Conservation (phyloP, 2,113 vertebrate species). For the Campylomormyrus tamandua region DNA sequence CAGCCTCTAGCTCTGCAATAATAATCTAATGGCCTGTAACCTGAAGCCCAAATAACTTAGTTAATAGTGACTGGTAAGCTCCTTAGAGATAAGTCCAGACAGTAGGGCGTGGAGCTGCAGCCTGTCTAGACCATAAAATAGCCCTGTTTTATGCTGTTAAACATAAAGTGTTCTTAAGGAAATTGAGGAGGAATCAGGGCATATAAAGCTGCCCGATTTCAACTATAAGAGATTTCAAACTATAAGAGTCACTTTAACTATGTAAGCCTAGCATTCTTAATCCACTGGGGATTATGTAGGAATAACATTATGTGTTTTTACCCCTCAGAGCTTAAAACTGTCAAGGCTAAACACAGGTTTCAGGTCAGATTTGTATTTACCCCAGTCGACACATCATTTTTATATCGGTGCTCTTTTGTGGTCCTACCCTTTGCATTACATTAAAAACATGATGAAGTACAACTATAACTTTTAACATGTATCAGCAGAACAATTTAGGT, state of each 20-base stretch:
- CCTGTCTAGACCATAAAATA: not conserved
- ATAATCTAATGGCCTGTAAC: constrained; percentile 9
- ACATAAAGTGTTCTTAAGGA: not conserved
- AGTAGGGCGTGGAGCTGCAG: not conserved
- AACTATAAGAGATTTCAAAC: not conserved
- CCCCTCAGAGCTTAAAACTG: not conserved
- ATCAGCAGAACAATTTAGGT: not conserved
- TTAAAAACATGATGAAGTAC: not conserved
- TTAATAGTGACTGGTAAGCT: not conserved
- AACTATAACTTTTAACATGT: not conserved
- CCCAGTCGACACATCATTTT: not conserved
- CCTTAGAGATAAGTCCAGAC: constrained; percentile 3
- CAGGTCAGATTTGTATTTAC: not conserved
- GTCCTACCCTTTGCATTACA: not conserved
- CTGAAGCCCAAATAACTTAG: not conserved
- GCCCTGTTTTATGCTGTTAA: not conserved
- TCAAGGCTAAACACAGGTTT: not conserved
- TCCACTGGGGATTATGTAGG: not conserved
- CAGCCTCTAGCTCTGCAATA: not conserved
- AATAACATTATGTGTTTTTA: not conserved
- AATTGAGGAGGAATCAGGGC: not conserved
- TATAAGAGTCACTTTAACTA: not conserved
- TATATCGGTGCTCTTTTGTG: not conserved
- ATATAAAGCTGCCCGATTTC: not conserved
- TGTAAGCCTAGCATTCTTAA: not conserved